These are phyloP conservation scores for Chelonia mydas DNA, from an alignment of 2,797 vertebrate species.

Conservation along the genomic window DNA sequence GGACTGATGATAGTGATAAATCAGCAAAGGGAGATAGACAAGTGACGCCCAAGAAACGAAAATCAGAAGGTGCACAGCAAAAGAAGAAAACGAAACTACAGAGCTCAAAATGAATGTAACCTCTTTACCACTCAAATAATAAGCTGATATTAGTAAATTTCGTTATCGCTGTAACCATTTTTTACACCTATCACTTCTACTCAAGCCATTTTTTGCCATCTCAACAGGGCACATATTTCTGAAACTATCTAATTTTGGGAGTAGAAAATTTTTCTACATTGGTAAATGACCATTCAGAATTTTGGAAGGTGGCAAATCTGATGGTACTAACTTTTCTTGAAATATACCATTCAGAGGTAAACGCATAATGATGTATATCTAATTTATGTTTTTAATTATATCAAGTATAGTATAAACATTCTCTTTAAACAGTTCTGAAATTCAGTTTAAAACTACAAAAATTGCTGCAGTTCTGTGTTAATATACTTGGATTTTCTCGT, in stretches of 20 bases:
- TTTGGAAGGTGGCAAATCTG: not conserved
- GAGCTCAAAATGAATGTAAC: conserved; percentile 34
- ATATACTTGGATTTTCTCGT: conserved; percentile 1
- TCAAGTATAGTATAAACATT: not conserved
- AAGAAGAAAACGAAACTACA: conserved; percentile 77
- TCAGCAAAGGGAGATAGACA: conserved; percentile 25
- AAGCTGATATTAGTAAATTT: conserved; percentile 13
- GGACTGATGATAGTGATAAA: not conserved
- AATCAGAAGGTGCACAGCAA: conserved; percentile 3
- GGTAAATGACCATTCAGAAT: not conserved
- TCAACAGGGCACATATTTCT: not conserved
- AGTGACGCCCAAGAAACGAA: conserved; percentile 55
- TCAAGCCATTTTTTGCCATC: not conserved
- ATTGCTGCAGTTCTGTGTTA: not conserved
- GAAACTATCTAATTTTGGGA: not conserved
- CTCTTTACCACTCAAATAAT: not conserved
- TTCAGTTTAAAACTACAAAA: conserved; percentile 3
- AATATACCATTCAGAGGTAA: not conserved
- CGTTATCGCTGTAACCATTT: not conserved
- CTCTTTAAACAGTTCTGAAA: conserved; percentile 11
- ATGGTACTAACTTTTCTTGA: not conserved
- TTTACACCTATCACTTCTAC: not conserved
- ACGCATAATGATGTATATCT: not conserved
- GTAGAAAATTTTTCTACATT: not conserved
- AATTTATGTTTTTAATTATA: conserved; percentile 33